Conservation (phyloP, 2,888 invertebrate species). For the Callinectes sapidus region DNA sequence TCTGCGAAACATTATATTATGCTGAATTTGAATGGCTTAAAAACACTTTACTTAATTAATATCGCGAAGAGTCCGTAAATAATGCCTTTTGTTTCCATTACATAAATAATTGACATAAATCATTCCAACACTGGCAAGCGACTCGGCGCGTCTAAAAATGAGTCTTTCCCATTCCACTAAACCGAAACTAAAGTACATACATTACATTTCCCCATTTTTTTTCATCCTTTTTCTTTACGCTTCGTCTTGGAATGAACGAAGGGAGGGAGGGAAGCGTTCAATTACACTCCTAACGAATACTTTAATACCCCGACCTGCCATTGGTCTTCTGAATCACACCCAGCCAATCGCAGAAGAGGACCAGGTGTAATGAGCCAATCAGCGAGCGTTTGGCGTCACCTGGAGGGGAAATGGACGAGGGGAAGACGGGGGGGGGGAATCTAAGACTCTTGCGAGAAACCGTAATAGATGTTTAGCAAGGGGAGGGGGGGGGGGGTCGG, state of each 20-base stretch:
- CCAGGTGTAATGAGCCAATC: slow-evolving; percentile 45
- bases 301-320: background rate
- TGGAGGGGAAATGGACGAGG: background rate
- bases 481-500: background rate
- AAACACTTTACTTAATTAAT: slow-evolving; percentile 33
- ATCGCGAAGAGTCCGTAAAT: slow-evolving; percentile 19
- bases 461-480: slow-evolving; percentile 42
- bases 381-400: slow-evolving; percentile 27
- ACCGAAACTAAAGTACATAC: background rate
- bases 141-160: background rate
- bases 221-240: background rate
- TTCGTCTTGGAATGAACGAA: background rate
- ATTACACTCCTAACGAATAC: background rate
- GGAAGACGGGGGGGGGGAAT: background rate
- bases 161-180: background rate
- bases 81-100: slow-evolving; percentile 1
- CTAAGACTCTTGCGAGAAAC: background rate
- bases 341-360: slow-evolving; percentile 10
- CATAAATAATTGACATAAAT: background rate
- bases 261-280: background rate
- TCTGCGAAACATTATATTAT: slow-evolving; percentile 11
- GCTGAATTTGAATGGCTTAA: background rate
- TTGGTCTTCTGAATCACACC: background rate
- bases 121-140: background rate
- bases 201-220: background rate